Conservation (phyloP, 2,797 vertebrate species). For the Graptemys geographica region DNA sequence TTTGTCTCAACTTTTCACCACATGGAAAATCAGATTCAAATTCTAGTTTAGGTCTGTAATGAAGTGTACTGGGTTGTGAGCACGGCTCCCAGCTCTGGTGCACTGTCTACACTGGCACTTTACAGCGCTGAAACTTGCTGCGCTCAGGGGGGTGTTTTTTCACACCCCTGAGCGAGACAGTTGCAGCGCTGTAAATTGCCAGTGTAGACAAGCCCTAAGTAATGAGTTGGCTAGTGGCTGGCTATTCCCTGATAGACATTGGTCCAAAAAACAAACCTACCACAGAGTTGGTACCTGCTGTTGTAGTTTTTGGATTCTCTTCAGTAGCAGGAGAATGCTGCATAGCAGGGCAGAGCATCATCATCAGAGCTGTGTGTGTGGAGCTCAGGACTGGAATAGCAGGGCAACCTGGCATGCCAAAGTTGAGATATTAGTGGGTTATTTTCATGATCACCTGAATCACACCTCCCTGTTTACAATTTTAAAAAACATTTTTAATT, state of each 20-base stretch:
- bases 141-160: too few relatives aligned
- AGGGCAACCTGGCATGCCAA: not conserved
- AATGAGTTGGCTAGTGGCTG: not conserved
- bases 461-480: not conserved
- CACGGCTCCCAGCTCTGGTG: too few relatives aligned
- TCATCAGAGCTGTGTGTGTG: not conserved
- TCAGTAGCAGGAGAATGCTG: not conserved
- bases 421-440: not conserved
- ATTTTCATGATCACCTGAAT: not conserved
- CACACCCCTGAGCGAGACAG: too few relatives aligned
- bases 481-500: not conserved
- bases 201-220: too few relatives aligned
- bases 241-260: constrained; percentile 10
- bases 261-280: not conserved
- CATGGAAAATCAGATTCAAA: not conserved
- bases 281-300: not conserved
- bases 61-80: not conserved
- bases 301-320: accelerated
- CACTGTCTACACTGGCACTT: too few relatives aligned
- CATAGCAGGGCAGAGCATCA: too few relatives aligned
- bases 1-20: not conserved
- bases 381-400: not conserved
- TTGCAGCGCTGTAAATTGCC: too few relatives aligned
- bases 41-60: not conserved
- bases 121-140: too few relatives aligned